Evolutionary conservation across 1,140 invertebrate genomes (phyloP).

Genomic region (Eulimnadia texana): DNA sequence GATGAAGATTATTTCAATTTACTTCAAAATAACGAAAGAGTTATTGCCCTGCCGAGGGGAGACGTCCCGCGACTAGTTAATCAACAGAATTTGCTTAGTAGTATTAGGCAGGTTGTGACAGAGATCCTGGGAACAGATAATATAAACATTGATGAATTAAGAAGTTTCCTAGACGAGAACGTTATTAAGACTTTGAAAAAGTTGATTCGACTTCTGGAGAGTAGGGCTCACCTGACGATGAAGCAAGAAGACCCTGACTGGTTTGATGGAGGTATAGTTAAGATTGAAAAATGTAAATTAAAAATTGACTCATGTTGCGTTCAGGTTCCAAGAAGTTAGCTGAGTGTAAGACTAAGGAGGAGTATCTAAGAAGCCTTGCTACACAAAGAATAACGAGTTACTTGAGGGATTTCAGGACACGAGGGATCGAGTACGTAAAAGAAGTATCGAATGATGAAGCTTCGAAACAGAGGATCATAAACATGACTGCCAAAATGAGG

Average conservation of each 20-base stretch:
- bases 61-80: neutral
- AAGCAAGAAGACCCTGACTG: neutral
- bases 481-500: neutral
- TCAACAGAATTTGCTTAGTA: neutral
- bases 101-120: too few relatives aligned
- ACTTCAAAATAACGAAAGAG: neutral
- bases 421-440: neutral
- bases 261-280: neutral
- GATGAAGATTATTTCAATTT: neutral
- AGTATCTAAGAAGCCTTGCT: neutral
- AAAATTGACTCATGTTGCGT: neutral
- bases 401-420: neutral
- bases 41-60: neutral
- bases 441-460: neutral
- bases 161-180: neutral
- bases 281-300: neutral
- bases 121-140: too few relatives aligned
- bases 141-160: too few relatives aligned
- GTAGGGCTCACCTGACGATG: neutral
- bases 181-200: neutral
- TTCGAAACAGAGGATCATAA: neutral
- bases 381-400: neutral
- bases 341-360: neutral
- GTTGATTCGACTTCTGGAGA: neutral
- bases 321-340: neutral